Conservation (phyloP, 1,140 invertebrate species). For the Ceratina australensis region DNA sequence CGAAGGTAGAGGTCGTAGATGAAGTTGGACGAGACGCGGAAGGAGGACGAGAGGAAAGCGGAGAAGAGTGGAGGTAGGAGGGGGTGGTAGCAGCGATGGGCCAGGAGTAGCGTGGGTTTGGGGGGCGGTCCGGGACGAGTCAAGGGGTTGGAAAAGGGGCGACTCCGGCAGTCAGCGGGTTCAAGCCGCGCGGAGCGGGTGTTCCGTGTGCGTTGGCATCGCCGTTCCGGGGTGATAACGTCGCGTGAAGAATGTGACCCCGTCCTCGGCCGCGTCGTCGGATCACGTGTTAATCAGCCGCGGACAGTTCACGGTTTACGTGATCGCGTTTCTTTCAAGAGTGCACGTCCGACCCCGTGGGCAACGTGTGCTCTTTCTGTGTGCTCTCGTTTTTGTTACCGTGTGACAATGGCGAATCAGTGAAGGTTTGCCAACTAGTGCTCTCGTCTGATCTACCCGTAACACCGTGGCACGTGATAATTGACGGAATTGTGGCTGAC, state of each 20-base stretch:
- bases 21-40: slow-evolving; percentile 40
- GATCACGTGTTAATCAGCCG: slow-evolving; percentile 16
- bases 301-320: not conserved
- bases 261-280: not conserved
- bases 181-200: slow-evolving; percentile 71
- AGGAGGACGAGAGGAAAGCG: slow-evolving; percentile 3
- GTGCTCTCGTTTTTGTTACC: not conserved
- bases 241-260: not conserved
- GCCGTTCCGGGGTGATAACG: not conserved
- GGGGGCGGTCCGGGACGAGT: slow-evolving; percentile 69
- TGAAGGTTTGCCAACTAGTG: not conserved
- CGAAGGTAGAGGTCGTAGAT: slow-evolving; percentile 54
- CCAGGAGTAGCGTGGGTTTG: slow-evolving; percentile 62
- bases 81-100: slow-evolving; percentile 57
- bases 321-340: not conserved
- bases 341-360: no score
- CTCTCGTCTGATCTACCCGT: not conserved
- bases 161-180: slow-evolving; percentile 75
- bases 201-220: slow-evolving; percentile 38
- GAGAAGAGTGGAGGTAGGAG: slow-evolving; percentile 33
- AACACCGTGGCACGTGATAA: slow-evolving; percentile 13
- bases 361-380: not conserved
- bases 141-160: slow-evolving; percentile 73
- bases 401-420: not conserved
- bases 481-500: not conserved